These are phyloP conservation scores for Drosophila novamexicana DNA, from an alignment of 1,140 invertebrate genomes.

Conservation along the genomic window DNA sequence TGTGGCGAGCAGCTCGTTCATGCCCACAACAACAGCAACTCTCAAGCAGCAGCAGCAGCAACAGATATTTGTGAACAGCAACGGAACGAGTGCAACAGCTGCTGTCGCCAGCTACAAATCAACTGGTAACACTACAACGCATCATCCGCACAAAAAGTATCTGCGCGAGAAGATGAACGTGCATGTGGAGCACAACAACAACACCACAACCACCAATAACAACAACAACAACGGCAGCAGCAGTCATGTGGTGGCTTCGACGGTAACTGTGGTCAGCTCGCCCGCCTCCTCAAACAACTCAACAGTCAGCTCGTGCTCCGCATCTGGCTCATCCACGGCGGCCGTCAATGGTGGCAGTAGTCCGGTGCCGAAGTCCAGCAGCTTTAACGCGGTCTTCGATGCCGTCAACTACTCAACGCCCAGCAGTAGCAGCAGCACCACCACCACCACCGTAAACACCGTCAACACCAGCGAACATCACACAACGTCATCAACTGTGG, in stretches of 20 bases:
- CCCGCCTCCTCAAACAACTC: slow-evolving; percentile 79
- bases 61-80: slow-evolving; percentile 58
- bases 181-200: slow-evolving; percentile 59
- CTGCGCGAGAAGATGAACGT: slow-evolving; percentile 82
- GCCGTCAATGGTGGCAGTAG: slow-evolving; percentile 78
- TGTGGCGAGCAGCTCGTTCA: slow-evolving; percentile 34
- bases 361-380: slow-evolving; percentile 61
- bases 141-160: slow-evolving; percentile 83
- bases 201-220: slow-evolving; percentile 21
- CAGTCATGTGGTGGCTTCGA: slow-evolving; percentile 62
- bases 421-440: slow-evolving; percentile 42
- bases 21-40: slow-evolving; percentile 49
- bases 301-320: slow-evolving; percentile 61
- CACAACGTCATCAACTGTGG: slow-evolving; percentile 24
- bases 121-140: slow-evolving; percentile 55
- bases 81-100: slow-evolving; percentile 28
- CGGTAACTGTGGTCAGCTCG: slow-evolving; percentile 79
- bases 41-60: slow-evolving; percentile 22
- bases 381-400: slow-evolving; percentile 60
- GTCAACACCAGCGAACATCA: slow-evolving; percentile 17
- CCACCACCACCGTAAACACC: background rate
- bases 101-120: slow-evolving; percentile 29
- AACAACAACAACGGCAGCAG: slow-evolving; percentile 31
- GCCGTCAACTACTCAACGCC: slow-evolving; percentile 58
- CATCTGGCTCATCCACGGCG: slow-evolving; percentile 66